Evolutionary conservation across 2,113 vertebrate species (phyloP).

Genomic region (Mionectes macconnelli): DNA sequence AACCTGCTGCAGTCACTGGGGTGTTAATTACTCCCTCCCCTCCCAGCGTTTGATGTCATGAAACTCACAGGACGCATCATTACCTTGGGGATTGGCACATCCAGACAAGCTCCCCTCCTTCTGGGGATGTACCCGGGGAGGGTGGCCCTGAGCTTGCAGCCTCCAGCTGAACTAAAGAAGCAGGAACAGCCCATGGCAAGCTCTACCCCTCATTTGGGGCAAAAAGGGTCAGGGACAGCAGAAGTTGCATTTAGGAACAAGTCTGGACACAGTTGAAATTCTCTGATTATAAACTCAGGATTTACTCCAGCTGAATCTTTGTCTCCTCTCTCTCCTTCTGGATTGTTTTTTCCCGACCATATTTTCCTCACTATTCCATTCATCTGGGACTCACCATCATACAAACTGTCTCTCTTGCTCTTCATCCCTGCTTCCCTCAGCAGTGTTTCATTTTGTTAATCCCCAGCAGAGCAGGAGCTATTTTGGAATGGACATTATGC

Average conservation of each 20-base stretch:
- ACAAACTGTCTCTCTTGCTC: neutral
- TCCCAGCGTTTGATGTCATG: conserved; percentile 52
- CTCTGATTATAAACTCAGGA: neutral
- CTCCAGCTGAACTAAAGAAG: neutral
- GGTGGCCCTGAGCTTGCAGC: neutral
- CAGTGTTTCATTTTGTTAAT: neutral
- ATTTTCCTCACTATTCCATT: neutral
- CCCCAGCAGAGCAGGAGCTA: neutral
- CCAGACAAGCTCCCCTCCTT: neutral
- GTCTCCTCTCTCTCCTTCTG: neutral
- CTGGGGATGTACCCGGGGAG: neutral
- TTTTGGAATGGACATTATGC: neutral
- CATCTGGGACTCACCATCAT: neutral
- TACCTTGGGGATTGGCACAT: conserved; percentile 21
- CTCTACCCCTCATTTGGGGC: neutral
- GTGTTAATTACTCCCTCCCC: conserved; percentile 24
- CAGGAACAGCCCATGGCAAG: neutral
- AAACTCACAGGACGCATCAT: conserved; percentile 6
- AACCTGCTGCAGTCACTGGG: neutral
- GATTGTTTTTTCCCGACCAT: neutral
- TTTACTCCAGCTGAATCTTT: neutral
- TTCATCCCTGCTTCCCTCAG: neutral
- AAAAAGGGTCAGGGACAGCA: accelerated
- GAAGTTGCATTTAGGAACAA: neutral
- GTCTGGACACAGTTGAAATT: neutral